phyloP scores from a whole-genome alignment of 2,113 vertebrate species.

The Nesoenas mayeri region DNA sequence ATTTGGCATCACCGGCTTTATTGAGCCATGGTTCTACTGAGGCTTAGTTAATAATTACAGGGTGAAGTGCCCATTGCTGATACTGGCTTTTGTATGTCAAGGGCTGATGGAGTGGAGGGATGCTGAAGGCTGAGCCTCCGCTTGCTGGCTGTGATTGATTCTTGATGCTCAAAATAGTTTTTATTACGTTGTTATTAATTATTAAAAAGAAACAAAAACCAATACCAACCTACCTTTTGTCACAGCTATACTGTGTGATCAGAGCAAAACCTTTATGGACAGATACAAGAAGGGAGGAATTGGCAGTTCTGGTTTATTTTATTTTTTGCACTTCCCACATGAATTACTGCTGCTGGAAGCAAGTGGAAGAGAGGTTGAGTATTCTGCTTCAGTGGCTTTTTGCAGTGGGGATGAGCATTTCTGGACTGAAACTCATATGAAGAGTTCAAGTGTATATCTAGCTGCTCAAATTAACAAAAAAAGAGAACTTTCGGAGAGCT shows the following conservation, averaged over 20 bases:
- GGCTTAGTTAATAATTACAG: neutral
- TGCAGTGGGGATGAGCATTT: neutral
- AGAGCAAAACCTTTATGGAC: neutral
- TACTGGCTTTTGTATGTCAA: rapidly evolving
- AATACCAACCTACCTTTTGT: neutral
- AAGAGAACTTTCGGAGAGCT: neutral
- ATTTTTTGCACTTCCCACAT: too few relatives aligned
- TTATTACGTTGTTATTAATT: neutral
- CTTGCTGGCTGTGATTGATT: neutral
- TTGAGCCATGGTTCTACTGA: neutral
- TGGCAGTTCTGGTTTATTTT: too few relatives aligned
- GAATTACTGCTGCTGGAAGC: too few relatives aligned
- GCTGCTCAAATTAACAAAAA: neutral
- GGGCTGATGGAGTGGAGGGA: neutral
- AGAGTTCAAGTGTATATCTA: neutral
- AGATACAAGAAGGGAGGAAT: neutral
- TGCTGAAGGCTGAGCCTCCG: neutral
- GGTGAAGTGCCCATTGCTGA: neutral
- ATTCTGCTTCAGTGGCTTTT: too few relatives aligned
- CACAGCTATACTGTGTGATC: neutral
- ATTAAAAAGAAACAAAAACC: neutral
- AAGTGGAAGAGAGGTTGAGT: too few relatives aligned
- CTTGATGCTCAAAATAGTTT: neutral
- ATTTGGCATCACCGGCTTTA: neutral
- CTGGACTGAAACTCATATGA: neutral